Base-by-base conservation (phyloP, 2,888 invertebrate species). In the Pristionchus entomophagus region DNA sequence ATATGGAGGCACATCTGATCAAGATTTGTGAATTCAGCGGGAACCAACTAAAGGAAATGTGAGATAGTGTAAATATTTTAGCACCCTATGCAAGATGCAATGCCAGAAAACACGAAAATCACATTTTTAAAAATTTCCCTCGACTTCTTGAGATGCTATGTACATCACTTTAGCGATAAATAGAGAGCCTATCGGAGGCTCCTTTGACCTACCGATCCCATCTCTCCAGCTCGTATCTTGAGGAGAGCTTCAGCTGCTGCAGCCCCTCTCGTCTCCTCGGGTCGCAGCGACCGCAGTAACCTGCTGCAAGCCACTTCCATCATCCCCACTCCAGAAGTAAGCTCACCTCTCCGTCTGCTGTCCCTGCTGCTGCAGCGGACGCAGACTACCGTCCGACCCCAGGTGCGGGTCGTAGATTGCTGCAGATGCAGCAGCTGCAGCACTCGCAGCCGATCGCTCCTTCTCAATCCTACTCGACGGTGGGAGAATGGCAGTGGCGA, bases 401-500 rank as follows among this genome's bases (percentile, higher is more conserved):
- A 73, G 73, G 12, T 41, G 73, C 5, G 38, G 6, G 41, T 73
- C 73, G 73, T 73, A 73, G 73, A 73, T 73, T 41, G 73, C 38
- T 35, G 65, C 35, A 22, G 65, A 12, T n/a, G n/a, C n/a, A n/a
- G n/a, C n/a, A n/a, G n/a, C n/a, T 4, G 59, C 59, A 17, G 65
- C 17, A 65, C 17, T 19, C 5, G 35, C 32, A 2, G 62, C 65
- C 32, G 69, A 2, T n/a, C 41, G 41, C 73, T 41, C 45, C 59
- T 59, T 82, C 59, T 82, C 82, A 14, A 82, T 82, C n/a, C 82
- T 12, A 38, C 41, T 45, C 10, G 82, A 82, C 14, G 82, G 82
- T 6, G 82, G 82, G 19, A 82, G 59, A 59, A 73, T 41, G 10
- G 73, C 41, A 26, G 73, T 3, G 5, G 41, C 45, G 45, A 45